These are phyloP conservation scores for Dyspetes luteomarginatus DNA, from an alignment of 2,888 invertebrate species.

Conservation along the genomic window DNA sequence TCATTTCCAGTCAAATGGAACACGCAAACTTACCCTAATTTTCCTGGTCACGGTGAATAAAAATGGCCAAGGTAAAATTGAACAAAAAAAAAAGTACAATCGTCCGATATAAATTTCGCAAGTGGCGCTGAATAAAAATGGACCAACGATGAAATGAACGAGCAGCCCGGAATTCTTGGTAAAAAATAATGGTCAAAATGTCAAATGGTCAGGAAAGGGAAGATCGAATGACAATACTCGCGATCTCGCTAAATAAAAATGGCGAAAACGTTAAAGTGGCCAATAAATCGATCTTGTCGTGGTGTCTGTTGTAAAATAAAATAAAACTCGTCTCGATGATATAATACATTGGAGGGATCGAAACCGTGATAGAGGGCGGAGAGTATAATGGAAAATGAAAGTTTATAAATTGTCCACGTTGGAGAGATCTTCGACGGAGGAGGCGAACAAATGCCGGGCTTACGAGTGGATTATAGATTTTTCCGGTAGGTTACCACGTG, in stretches of 20 bases:
- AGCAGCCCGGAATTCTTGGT: no score
- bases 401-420: slow-evolving; percentile 41
- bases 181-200: no score
- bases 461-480: slow-evolving; percentile 55
- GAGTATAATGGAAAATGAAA: neutral
- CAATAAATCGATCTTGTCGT: no score
- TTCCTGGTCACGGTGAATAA: no score
- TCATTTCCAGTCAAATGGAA: neutral
- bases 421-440: neutral
- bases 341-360: neutral
- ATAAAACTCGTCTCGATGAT: neutral
- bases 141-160: neutral
- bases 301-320: neutral
- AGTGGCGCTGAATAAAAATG: neutral
- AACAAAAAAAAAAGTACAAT: neutral
- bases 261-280: no score
- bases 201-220: no score
- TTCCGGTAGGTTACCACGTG: slow-evolving; percentile 17
- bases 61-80: no score
- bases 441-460: slow-evolving; percentile 39
- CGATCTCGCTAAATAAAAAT: no score
- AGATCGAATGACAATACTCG: no score
- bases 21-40: no score
- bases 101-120: neutral
- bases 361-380: neutral